A percentile compares a stretch with the other conserved stretches of the same genome.
Conservation (phyloP, 2,888 invertebrate species). For the Cinara cedri region DNA sequence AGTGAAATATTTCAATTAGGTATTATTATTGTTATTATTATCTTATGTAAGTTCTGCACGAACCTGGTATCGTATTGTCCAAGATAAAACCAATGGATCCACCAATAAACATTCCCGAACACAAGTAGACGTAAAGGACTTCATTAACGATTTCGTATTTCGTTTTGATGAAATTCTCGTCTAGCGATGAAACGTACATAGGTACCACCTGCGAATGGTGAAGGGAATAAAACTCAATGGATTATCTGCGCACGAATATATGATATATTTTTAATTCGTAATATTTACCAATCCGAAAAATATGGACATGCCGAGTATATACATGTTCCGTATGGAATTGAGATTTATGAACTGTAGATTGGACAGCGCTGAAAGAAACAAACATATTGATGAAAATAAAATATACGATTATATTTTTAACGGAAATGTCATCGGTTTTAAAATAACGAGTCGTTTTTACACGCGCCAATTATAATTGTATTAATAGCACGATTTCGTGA, state of each 20-base stretch:
- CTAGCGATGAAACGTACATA: background rate
- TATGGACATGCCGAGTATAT: slow-evolving; percentile 55
- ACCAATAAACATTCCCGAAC: slow-evolving; percentile 32
- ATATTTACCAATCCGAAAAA: slow-evolving; percentile 57
- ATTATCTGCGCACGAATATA: background rate
- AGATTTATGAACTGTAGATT: slow-evolving; percentile 57
- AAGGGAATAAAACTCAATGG: too few species aligned
- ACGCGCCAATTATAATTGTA: too few species aligned
- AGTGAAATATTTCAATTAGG: too few species aligned
- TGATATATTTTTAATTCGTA: background rate
- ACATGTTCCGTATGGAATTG: slow-evolving; percentile 51
- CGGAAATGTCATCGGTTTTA: too few species aligned
- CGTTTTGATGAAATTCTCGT: background rate
- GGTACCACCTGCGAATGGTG: slow-evolving; percentile 31
- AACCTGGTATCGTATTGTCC: slow-evolving; percentile 55
- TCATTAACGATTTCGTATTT: slow-evolving; percentile 11
- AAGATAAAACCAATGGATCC: slow-evolving; percentile 42
- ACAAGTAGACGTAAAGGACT: background rate
- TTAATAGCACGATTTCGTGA: too few species aligned
- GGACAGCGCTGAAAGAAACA: slow-evolving; percentile 20
- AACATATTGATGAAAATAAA: background rate
- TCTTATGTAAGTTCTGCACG: too few species aligned
- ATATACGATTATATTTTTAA: too few species aligned
- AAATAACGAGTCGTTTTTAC: too few species aligned
- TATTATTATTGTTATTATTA: too few species aligned